Percentiles rank a stretch among this genome's conserved stretches.
phyloP scores from a whole-genome alignment of 2,888 invertebrate species.

The Caenorhabditis virilis region DNA sequence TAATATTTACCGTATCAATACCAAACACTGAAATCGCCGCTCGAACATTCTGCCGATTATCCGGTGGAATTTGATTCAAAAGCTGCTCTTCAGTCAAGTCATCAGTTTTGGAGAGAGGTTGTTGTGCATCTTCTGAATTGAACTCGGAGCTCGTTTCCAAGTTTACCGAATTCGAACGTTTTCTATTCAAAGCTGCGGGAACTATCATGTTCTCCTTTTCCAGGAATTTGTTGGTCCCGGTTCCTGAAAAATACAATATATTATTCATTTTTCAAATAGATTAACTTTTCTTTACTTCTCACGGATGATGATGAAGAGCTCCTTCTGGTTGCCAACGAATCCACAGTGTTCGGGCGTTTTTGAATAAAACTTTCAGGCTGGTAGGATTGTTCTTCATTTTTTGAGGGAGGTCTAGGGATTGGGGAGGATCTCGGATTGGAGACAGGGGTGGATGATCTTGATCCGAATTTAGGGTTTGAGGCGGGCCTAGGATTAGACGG shows the following conservation, averaged over 20 bases:
- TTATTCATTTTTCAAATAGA: too few relatives aligned
- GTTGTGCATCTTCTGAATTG: not conserved
- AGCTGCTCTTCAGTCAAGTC: constrained; percentile 34
- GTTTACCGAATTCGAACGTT: constrained; percentile 14
- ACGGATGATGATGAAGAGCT: not conserved
- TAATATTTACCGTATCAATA: constrained; percentile 23
- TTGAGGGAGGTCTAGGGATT: too few relatives aligned
- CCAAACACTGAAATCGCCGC: constrained; percentile 20
- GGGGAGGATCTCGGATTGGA: too few relatives aligned
- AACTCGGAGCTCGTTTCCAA: not conserved
- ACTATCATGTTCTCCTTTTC: constrained; percentile 60
- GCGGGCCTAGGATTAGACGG: too few relatives aligned
- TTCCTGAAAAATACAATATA: too few relatives aligned
- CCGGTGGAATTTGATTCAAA: constrained; percentile 27
- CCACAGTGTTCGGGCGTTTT: constrained; percentile 16
- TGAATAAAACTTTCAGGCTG: too few relatives aligned
- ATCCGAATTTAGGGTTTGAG: too few relatives aligned
- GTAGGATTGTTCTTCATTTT: too few relatives aligned
- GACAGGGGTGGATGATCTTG: too few relatives aligned
- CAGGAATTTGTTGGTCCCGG: constrained; percentile 40
- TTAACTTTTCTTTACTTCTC: too few relatives aligned
- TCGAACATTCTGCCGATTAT: constrained; percentile 25
- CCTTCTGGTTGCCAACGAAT: constrained; percentile 5
- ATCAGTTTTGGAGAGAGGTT: constrained; percentile 18
- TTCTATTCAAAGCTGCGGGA: constrained; percentile 46